Percentiles rank a stretch among this genome's conserved stretches.
Conservation (phyloP, 1,140 invertebrate species). For the Harlomillsia oculata region DNA sequence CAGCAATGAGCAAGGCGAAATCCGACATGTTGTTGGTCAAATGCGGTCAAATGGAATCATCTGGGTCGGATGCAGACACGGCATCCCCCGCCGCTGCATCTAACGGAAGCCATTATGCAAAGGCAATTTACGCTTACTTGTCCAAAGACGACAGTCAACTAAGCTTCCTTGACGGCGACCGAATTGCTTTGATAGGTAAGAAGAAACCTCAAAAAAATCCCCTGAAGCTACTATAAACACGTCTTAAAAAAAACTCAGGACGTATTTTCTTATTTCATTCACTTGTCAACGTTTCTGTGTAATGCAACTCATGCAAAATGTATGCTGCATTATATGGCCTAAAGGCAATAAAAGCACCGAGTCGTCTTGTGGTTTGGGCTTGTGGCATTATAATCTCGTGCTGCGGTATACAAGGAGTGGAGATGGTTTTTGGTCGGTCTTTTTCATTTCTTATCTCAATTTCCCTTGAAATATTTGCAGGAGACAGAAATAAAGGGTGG, state of each 20-base stretch:
- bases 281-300: no score
- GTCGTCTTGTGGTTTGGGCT: no score
- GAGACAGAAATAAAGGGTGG: slow-evolving; percentile 84
- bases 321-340: no score
- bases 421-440: no score
- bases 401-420: no score
- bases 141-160: slow-evolving; percentile 84
- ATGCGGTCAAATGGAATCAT: not conserved
- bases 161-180: slow-evolving; percentile 81
- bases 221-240: no score
- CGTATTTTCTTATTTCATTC: no score
- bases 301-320: no score
- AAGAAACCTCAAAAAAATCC: slow-evolving; percentile 2
- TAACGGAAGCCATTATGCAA: slow-evolving; percentile 42
- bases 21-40: slow-evolving; percentile 60
- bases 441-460: not conserved
- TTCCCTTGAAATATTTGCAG: not conserved
- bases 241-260: no score
- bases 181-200: slow-evolving; percentile 69
- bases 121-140: slow-evolving; percentile 78
- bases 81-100: slow-evolving; percentile 61
- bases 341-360: no score
- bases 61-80: not conserved
- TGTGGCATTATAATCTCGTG: no score
- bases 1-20: slow-evolving; percentile 58